These are phyloP conservation scores for Paracentrotus lividus DNA, from an alignment of 53 echinoderm and acorn worm genomes.

Conservation along the genomic window DNA sequence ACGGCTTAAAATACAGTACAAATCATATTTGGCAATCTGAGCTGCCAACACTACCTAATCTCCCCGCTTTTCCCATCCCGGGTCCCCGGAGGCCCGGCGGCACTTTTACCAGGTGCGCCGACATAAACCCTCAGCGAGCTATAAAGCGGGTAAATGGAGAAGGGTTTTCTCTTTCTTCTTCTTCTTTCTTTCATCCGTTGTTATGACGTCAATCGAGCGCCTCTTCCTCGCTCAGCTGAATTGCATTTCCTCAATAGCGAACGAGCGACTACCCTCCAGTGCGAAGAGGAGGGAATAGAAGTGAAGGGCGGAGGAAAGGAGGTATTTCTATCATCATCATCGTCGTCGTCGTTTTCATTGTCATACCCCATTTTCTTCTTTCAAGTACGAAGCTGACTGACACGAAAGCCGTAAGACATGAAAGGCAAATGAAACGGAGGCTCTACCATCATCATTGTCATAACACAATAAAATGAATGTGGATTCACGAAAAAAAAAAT, in stretches of 20 bases:
- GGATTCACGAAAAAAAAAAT: neutral
- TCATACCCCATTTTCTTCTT: neutral
- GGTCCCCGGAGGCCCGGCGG: conserved; percentile 39
- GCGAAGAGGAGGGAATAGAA: neutral
- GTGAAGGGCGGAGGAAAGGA: neutral
- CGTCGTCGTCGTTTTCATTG: neutral
- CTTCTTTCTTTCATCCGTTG: neutral
- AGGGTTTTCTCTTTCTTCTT: neutral
- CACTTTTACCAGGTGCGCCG: conserved; percentile 48
- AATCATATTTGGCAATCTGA: conserved; percentile 47
- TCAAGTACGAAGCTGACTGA: neutral
- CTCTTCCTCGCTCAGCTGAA: conserved; percentile 33
- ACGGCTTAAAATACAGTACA: neutral
- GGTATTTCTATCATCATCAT: neutral
- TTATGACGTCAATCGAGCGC: conserved; percentile 40
- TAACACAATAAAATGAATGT: too few species aligned
- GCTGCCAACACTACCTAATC: conserved; percentile 40
- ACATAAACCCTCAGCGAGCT: conserved; percentile 15
- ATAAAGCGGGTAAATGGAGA: neutral
- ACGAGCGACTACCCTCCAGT: neutral
- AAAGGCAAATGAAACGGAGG: neutral
- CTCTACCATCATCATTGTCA: neutral
- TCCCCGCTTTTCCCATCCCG: neutral
- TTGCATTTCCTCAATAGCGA: conserved; percentile 4
- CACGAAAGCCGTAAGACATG: neutral